Evolutionary conservation across 2,113 vertebrate species (phyloP).

Genomic region (Crotalus horridus): DNA sequence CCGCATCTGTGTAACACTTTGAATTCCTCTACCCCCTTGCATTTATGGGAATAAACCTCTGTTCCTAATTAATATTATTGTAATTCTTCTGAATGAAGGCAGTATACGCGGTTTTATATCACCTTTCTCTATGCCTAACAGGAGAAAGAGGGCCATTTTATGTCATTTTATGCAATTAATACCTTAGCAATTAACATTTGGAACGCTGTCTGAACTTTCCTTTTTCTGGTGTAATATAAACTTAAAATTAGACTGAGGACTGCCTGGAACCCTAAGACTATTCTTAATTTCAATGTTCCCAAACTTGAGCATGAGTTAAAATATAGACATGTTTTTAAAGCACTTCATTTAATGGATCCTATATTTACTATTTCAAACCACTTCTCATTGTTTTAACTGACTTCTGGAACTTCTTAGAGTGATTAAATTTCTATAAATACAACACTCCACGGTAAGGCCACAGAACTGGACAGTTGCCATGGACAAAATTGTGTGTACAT

Average conservation of each 20-base stretch:
- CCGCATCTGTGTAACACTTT: neutral
- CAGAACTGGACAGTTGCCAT: neutral
- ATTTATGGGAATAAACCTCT: neutral
- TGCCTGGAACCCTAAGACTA: neutral
- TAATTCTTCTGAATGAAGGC: no score
- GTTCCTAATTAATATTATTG: no score
- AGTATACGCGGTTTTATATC: no score
- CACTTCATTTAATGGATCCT: neutral
- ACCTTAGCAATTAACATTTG: neutral
- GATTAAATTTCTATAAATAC: constrained; percentile 8
- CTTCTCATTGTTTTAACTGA: neutral
- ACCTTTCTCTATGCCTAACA: neutral
- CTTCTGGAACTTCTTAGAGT: constrained; percentile 5
- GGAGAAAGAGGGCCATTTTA: neutral
- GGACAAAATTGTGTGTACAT: neutral
- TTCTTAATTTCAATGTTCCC: neutral
- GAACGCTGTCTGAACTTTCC: neutral
- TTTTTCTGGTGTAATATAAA: neutral
- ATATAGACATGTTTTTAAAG: neutral
- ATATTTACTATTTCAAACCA: neutral
- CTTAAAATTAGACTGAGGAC: neutral
- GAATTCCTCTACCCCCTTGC: neutral
- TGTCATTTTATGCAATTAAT: neutral
- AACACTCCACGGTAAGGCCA: neutral
- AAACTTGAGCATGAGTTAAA: neutral